A percentile compares a stretch with the other conserved stretches of the same genome.
Evolutionary conservation across 2,888 invertebrate species (phyloP).

Genomic region (Tenthredo livida): DNA sequence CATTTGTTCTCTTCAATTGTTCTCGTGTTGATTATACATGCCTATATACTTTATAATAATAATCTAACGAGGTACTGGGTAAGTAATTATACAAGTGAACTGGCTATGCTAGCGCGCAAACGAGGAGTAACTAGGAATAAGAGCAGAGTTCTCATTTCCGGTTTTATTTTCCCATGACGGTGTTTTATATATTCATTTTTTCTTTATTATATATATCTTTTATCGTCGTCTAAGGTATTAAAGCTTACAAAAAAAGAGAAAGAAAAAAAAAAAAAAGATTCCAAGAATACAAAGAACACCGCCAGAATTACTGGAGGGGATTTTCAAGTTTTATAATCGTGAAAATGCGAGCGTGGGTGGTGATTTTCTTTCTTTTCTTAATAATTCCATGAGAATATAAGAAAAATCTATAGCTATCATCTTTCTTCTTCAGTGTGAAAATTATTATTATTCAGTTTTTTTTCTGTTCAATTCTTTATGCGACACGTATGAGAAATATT

Average conservation of each 20-base stretch:
- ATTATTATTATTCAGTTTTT: not conserved
- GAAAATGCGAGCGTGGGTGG: constrained; percentile 8
- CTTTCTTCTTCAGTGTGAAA: not conserved
- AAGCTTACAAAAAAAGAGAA: not conserved
- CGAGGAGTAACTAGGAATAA: not conserved
- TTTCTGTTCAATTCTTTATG: constrained; percentile 4
- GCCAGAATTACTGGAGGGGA: not conserved
- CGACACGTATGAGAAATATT: not conserved
- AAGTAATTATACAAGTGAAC: not conserved
- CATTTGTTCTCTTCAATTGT: not conserved
- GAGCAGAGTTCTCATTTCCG: constrained; percentile 10
- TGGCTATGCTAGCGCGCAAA: not conserved
- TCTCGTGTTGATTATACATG: not conserved
- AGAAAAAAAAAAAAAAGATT: not conserved
- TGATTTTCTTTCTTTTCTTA: not conserved
- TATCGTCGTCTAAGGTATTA: not conserved
- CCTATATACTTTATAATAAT: not conserved
- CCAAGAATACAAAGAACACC: constrained; percentile 37
- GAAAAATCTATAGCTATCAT: constrained; percentile 12
- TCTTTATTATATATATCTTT: not conserved
- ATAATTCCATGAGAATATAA: constrained; percentile 7
- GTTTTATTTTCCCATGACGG: constrained; percentile 39
- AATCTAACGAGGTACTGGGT: not conserved
- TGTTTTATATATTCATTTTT: not conserved
- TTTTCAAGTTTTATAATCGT: constrained; percentile 32